Evolutionary conservation across 2,113 vertebrate genomes (phyloP), one percentile per base, ranked within the genome.

Genomic region (Oxyruncus cristatus): DNA sequence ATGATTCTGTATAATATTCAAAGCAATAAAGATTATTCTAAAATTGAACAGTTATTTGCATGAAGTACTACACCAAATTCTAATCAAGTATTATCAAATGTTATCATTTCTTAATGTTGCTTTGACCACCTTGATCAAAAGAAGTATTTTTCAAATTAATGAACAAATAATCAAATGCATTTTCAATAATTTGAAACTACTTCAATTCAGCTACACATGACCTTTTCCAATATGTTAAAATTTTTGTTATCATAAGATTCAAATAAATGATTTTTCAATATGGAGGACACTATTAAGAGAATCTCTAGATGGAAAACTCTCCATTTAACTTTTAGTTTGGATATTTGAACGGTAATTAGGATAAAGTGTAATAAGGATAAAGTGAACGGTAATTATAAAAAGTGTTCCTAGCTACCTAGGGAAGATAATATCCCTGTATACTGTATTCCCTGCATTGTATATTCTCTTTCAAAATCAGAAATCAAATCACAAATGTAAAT

Each of bases 1-100:
- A 6, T 39, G 28, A n/a, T 30, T n/a, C 53, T 27, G 39, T 24
- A 9, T 17, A 52, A 52, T n/a, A 68, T 12, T 61, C 74, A 91
- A 96, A 96, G 67, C 79, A 96, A 95, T 93, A 66, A 92, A 95
- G 87, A 67, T 41, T 91, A 89, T 83, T 92, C 81, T 90, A 93
- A 81, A 94, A 74, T 19, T 56, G 14, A 89, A 94, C 71, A 85
- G 49, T 86, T 46, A 89, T 65, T 87, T 76, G 52, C n/a, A 97
- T 53, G 73, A 96, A 97, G 91, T 79, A 90, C n/a, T 66, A 76
- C 68, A 94, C 47, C 84, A 91, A 94, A 91, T 87, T 93, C 73
- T 81, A 95, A 93, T 68, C 63, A 91, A 95, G 67, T 70, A 92
- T 89, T 73, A 89, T 41, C 8, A 93, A 88, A 96, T 89, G 61